phyloP scores from a whole-genome alignment of 2,888 invertebrate species.

The Cheiracanthium punctorium region DNA sequence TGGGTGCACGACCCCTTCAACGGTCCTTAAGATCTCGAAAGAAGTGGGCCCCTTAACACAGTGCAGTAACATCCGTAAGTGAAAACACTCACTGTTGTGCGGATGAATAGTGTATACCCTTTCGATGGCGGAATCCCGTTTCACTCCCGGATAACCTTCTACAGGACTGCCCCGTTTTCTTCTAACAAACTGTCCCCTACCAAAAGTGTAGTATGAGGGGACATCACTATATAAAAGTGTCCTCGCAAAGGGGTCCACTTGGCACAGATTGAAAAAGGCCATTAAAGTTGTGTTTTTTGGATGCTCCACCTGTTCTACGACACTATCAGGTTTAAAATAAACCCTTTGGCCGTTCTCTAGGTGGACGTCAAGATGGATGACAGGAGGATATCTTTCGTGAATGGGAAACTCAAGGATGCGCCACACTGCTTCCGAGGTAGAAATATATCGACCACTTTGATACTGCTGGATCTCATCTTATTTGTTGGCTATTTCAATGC shows the following conservation, averaged over 20 bases:
- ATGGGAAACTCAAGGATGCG: not conserved
- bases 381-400: not conserved
- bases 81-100: conserved; percentile 34
- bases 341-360: not conserved
- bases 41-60: conserved; percentile 61
- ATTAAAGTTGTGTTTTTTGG: not conserved
- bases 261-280: not conserved
- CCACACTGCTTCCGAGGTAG: not conserved
- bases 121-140: conserved; percentile 1
- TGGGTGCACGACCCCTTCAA: conserved; percentile 63
- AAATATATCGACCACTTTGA: not conserved
- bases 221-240: not conserved
- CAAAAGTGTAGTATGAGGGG: not conserved
- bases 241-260: not conserved
- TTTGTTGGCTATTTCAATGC: not conserved
- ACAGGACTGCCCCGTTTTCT: not conserved
- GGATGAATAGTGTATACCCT: conserved; percentile 47
- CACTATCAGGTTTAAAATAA: not conserved
- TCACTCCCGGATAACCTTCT: not conserved
- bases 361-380: not conserved
- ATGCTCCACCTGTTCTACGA: too few relatives aligned
- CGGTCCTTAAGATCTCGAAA: conserved; percentile 72
- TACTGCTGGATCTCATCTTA: not conserved
- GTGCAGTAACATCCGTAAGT: conserved; percentile 64
- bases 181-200: not conserved